These are phyloP conservation scores for Corvus moneduloides DNA, from an alignment of 2,113 vertebrate species.

Conservation along the genomic window DNA sequence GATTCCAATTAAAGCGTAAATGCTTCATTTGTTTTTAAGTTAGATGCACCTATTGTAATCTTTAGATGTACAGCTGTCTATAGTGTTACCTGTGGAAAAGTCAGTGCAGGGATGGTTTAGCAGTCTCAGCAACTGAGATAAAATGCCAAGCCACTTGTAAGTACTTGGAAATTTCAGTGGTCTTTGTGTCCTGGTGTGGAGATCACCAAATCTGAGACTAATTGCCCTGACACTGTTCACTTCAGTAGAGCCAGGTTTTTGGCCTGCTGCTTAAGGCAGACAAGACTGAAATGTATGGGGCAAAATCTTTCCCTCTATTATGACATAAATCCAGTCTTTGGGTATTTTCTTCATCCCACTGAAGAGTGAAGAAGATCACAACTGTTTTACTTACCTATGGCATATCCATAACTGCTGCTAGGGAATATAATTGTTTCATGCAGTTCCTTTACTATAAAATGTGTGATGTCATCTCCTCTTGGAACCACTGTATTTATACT, in stretches of 20 bases:
- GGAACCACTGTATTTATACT: not conserved
- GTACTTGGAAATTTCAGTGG: not conserved
- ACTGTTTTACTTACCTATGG: accelerated
- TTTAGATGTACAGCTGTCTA: not conserved
- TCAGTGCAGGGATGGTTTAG: not conserved
- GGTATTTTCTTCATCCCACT: not conserved
- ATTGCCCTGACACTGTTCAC: not conserved
- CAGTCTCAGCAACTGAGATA: not conserved
- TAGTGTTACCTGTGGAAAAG: not conserved
- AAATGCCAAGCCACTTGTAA: not conserved
- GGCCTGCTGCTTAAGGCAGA: not conserved
- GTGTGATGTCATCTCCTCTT: not conserved
- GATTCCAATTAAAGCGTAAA: not conserved
- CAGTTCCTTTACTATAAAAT: not conserved
- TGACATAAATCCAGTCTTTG: not conserved
- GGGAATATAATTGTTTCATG: not conserved
- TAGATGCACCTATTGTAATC: not conserved
- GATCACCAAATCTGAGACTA: not conserved
- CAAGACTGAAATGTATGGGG: not conserved
- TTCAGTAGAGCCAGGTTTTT: not conserved
- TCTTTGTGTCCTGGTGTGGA: not conserved
- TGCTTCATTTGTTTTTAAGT: not conserved
- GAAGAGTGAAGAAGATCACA: not conserved
- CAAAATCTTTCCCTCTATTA: not conserved
- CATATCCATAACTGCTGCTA: not conserved